Percentiles rank a stretch among this genome's conserved stretches.
Conservation (phyloP, 2,797 vertebrate genomes). For the Lacerta viridis region DNA sequence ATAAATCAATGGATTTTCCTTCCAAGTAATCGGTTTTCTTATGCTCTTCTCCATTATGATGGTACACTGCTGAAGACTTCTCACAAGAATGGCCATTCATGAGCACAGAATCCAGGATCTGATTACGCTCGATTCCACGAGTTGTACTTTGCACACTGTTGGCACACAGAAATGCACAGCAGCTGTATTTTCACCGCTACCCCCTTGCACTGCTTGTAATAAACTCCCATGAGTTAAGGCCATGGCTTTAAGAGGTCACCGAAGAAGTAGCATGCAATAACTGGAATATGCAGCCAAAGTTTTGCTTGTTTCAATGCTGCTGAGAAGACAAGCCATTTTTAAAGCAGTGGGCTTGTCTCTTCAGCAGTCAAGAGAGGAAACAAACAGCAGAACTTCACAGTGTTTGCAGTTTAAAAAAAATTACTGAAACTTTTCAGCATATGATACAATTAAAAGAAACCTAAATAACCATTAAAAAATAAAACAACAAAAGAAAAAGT, state of each 20-base stretch:
- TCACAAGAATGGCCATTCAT: background rate
- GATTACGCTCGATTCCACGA: background rate
- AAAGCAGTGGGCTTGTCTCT: background rate
- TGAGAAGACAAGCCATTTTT: slow-evolving; percentile 6
- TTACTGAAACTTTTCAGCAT: too few relatives aligned
- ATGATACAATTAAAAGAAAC: too few relatives aligned
- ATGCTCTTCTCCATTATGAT: background rate
- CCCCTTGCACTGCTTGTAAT: background rate
- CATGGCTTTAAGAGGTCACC: background rate
- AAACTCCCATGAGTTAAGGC: background rate
- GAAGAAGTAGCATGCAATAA: background rate
- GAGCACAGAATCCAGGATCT: background rate
- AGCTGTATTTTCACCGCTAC: background rate
- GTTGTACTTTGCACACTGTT: too few relatives aligned
- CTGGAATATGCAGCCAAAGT: background rate
- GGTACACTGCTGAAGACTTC: background rate
- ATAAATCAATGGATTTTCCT: background rate
- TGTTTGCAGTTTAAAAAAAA: background rate
- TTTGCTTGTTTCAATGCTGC: background rate
- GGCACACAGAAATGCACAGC: background rate
- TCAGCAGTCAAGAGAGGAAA: background rate
- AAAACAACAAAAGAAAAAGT: too few relatives aligned
- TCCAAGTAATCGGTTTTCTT: background rate
- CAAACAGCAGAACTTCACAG: background rate
- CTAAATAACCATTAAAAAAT: too few relatives aligned